Evolutionary conservation across 1,140 invertebrate species (phyloP).

Genomic region (Heliothis virescens): DNA sequence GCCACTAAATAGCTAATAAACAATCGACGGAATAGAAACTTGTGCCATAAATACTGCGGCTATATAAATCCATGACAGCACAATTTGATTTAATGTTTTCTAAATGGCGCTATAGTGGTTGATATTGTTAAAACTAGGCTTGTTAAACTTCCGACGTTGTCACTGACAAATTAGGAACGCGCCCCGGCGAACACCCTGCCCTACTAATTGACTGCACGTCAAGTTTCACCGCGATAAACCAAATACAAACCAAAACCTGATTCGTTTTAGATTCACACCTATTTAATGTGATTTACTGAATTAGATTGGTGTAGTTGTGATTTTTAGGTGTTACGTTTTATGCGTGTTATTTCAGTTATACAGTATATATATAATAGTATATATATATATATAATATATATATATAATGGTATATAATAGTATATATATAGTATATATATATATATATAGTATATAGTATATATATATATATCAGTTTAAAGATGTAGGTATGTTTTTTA

Average conservation of each 20-base stretch:
- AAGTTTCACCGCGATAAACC: slow-evolving; percentile 66
- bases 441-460: too few species aligned
- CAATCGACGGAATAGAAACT: slow-evolving; percentile 44
- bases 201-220: slow-evolving; percentile 77
- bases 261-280: slow-evolving; percentile 48
- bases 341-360: not conserved
- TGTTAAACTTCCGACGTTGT: slow-evolving; percentile 75
- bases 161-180: slow-evolving; percentile 75
- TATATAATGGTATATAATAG: too few species aligned
- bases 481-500: too few species aligned
- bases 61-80: slow-evolving; percentile 46
- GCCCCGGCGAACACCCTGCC: slow-evolving; percentile 58
- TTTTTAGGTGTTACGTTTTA: slow-evolving; percentile 8
- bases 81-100: slow-evolving; percentile 52
- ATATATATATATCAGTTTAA: too few species aligned
- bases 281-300: slow-evolving; percentile 42
- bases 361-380: too few species aligned
- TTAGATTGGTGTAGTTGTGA: slow-evolving; percentile 8
- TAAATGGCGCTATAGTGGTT: slow-evolving; percentile 63
- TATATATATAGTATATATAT: too few species aligned
- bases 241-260: slow-evolving; percentile 57
- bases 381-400: too few species aligned
- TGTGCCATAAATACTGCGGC: slow-evolving; percentile 43
- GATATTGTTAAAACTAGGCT: slow-evolving; percentile 69
- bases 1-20: slow-evolving; percentile 48